phyloP scores from a whole-genome alignment of 2,888 invertebrate genomes.

The Sphaerophoria rueppellii region DNA sequence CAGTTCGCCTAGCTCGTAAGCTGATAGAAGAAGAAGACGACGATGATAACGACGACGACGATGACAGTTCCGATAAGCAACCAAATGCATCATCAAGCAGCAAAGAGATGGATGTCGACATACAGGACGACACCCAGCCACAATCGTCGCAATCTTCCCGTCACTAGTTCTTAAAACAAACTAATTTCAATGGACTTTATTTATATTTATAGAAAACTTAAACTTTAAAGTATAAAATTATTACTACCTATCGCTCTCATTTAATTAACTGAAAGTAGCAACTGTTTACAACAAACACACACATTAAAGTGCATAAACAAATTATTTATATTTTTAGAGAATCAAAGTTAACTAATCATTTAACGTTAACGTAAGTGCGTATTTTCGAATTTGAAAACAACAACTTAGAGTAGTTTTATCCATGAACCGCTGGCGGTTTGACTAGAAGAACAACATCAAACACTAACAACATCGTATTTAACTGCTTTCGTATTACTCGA shows the following conservation, averaged over 20 bases:
- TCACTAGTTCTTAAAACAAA: constrained; percentile 60
- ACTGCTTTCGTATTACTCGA: constrained; percentile 3
- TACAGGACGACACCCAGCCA: constrained; percentile 74
- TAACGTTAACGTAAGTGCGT: neutral
- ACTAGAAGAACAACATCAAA: neutral
- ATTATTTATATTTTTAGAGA: constrained; percentile 46
- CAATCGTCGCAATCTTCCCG: constrained; percentile 73
- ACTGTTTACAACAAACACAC: constrained; percentile 9
- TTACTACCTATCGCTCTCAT: constrained; percentile 57
- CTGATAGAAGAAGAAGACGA: constrained; percentile 95
- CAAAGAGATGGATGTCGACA: constrained; percentile 74
- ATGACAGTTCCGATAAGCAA: constrained; percentile 60
- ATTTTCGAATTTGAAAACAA: constrained; percentile 1
- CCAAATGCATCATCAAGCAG: constrained; percentile 65
- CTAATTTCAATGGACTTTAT: constrained; percentile 50
- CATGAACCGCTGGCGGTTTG: constrained; percentile 37
- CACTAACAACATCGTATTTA: constrained; percentile 4
- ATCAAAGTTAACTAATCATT: constrained; percentile 33
- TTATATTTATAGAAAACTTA: constrained; percentile 5
- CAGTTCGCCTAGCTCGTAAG: constrained; percentile 94
- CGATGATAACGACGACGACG: constrained; percentile 88
- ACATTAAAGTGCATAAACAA: constrained; percentile 24
- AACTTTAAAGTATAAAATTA: constrained; percentile 17
- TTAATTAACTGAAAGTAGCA: constrained; percentile 48
- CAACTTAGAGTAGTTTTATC: constrained; percentile 13